phyloP scores from a whole-genome alignment of 1,140 invertebrate genomes.

The Bacillus rossius region DNA sequence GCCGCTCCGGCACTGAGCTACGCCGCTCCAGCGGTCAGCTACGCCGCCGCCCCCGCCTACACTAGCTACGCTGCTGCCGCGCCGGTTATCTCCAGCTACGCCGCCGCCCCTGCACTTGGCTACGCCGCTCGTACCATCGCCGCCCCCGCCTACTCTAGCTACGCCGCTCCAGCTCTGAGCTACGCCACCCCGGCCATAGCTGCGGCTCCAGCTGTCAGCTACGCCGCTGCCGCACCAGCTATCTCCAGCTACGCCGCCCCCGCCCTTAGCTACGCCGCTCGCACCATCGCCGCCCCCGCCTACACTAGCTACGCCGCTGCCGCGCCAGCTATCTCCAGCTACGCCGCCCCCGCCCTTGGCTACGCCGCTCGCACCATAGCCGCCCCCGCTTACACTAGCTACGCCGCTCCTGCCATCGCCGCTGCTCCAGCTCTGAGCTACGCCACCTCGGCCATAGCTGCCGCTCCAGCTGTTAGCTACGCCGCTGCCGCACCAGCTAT shows the following conservation, averaged over 20 bases:
- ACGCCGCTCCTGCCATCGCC: no score
- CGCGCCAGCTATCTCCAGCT: background rate
- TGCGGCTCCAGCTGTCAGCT: no score
- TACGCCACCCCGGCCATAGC: constrained; percentile 3
- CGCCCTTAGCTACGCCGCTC: background rate
- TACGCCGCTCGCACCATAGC: background rate
- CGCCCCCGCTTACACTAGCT: background rate
- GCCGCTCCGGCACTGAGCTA: no score
- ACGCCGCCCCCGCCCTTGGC: background rate
- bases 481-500: background rate
- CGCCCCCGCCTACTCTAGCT: constrained; percentile 55
- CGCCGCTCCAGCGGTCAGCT: no score
- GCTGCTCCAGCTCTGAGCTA: no score
- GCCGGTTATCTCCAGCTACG: constrained; percentile 61
- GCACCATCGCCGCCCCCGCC: background rate
- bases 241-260: constrained; percentile 4
- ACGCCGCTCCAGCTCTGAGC: constrained; percentile 46
- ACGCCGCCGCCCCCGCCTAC: no score
- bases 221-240: background rate
- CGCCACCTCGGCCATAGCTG: background rate
- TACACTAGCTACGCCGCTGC: background rate
- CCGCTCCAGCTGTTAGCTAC: background rate
- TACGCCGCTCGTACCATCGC: constrained; percentile 52
- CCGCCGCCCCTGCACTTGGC: constrained; percentile 59
- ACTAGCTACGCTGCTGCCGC: constrained; percentile 31